A percentile compares a stretch with the other conserved stretches of the same genome.
Conservation (phyloP, 2,797 vertebrate genomes). For the Podarcis lilfordi region DNA sequence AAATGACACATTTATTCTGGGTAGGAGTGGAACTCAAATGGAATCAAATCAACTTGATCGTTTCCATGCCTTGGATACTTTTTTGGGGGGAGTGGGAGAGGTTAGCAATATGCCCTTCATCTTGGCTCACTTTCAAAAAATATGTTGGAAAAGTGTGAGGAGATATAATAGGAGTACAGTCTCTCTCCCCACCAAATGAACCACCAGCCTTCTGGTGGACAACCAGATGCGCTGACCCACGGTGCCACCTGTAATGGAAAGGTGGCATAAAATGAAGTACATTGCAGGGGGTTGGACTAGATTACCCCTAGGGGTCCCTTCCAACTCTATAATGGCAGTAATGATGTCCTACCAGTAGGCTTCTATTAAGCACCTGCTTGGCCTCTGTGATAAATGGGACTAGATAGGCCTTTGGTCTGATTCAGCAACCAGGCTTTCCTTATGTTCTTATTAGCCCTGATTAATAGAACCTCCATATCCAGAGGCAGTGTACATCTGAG, state of each 20-base stretch:
- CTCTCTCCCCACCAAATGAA: no score
- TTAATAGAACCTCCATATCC: neutral
- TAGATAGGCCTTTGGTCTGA: neutral
- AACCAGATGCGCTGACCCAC: no score
- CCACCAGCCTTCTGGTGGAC: no score
- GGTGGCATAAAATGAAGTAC: no score
- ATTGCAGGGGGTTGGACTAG: no score
- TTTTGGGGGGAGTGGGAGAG: no score
- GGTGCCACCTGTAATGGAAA: no score
- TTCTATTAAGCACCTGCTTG: no score
- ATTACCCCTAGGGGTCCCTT: no score
- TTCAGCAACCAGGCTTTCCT: neutral
- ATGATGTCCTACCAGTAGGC: no score
- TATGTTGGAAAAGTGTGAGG: constrained; percentile 32
- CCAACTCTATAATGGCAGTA: no score
- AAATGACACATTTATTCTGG: constrained; percentile 56
- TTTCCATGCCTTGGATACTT: constrained; percentile 61
- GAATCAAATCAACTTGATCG: constrained; percentile 63
- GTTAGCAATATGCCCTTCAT: constrained; percentile 66
- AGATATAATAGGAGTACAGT: constrained; percentile 29
- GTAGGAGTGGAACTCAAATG: constrained; percentile 42
- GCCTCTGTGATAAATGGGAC: no score
- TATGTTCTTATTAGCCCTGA: neutral
- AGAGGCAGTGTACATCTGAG: neutral
- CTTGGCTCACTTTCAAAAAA: constrained; percentile 64